Percentiles rank a stretch among this genome's conserved stretches.
phyloP scores from a whole-genome alignment of 2,113 vertebrate species.

The Lasiurus borealis region DNA sequence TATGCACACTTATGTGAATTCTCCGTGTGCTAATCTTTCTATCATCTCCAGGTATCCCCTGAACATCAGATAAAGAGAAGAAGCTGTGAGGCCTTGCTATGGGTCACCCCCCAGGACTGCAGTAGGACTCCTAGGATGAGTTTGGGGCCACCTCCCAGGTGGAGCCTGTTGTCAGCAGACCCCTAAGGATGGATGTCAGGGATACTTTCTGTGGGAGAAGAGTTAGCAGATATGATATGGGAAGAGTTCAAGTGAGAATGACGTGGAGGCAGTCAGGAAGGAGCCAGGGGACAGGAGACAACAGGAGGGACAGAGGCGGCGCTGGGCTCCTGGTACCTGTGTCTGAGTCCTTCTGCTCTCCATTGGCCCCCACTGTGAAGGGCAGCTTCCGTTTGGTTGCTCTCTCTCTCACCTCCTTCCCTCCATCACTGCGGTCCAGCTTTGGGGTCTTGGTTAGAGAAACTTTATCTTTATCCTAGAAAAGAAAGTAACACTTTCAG shows the following conservation, averaged over 20 bases:
- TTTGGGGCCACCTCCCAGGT: neutral
- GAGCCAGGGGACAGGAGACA: neutral
- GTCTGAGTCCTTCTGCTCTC: constrained; percentile 99
- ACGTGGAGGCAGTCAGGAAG: neutral
- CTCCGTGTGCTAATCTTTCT: neutral
- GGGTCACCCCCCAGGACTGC: neutral
- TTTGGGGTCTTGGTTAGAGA: constrained; percentile 99
- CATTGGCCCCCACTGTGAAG: constrained; percentile 98
- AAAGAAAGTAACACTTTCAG: constrained; percentile 73
- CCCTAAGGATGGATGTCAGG: neutral
- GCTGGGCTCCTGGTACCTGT: constrained; percentile 89
- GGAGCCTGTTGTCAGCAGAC: neutral
- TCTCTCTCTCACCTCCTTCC: constrained; percentile 99
- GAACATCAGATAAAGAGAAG: neutral
- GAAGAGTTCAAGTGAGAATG: neutral
- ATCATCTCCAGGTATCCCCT: neutral
- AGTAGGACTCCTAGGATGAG: neutral
- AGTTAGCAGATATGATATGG: neutral
- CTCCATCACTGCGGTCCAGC: constrained; percentile 97
- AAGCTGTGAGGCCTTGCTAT: neutral
- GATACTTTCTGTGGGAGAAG: neutral
- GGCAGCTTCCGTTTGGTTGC: constrained; percentile 97
- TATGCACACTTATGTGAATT: neutral
- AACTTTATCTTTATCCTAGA: constrained; percentile 99
- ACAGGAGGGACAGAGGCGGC: neutral